Percentiles rank a stretch among this genome's conserved stretches.
Evolutionary conservation across 1,140 invertebrate species (phyloP).

Genomic region (Drosophila kikkawai): DNA sequence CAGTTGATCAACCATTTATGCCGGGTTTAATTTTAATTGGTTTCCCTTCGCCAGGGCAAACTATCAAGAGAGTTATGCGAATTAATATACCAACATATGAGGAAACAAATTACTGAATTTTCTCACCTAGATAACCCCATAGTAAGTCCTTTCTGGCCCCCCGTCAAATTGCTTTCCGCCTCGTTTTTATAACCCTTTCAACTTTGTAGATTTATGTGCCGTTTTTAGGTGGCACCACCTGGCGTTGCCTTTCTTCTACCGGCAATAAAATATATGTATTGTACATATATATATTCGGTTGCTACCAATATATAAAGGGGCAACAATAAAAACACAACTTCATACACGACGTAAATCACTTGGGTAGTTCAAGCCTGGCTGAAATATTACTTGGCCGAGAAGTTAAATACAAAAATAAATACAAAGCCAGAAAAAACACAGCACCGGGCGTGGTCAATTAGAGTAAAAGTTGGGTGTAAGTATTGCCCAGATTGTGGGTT

Average conservation of each 20-base stretch:
- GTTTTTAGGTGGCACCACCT: constrained; percentile 47
- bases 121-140: constrained; percentile 21
- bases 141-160: not conserved
- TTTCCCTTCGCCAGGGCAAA: constrained; percentile 17
- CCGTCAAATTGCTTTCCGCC: constrained; percentile 22
- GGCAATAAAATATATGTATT: constrained; percentile 43
- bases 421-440: constrained; percentile 3
- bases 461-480: constrained; percentile 28
- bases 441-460: constrained; percentile 37
- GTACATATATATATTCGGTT: constrained; percentile 27
- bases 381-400: constrained; percentile 25
- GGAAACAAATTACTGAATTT: constrained; percentile 21
- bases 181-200: constrained; percentile 40
- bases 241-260: constrained; percentile 22
- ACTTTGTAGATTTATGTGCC: constrained; percentile 50
- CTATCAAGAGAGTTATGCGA: constrained; percentile 19
- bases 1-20: constrained; percentile 39
- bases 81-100: constrained; percentile 11
- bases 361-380: constrained; percentile 32
- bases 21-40: constrained; percentile 44
- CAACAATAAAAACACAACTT: constrained; percentile 51
- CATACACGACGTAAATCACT: constrained; percentile 57
- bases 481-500: constrained; percentile 31
- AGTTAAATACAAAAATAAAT: constrained; percentile 34
- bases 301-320: constrained; percentile 16